Conservation (phyloP, 2,113 vertebrate species). For the Hymenochirus boettgeri region DNA sequence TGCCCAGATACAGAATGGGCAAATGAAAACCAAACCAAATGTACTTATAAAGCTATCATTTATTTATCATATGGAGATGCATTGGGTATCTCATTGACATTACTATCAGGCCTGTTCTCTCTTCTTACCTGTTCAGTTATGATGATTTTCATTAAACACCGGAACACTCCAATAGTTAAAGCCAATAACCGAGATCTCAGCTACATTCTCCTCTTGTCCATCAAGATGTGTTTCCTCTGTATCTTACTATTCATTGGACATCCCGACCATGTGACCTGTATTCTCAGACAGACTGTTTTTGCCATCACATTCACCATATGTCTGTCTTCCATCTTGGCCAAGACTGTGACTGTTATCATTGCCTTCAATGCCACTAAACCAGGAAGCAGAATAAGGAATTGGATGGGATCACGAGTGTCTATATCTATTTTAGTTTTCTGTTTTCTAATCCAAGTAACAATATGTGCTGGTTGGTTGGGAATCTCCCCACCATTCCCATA, state of each 20-base stretch:
- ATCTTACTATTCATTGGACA: constrained; percentile 53
- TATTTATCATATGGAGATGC: neutral
- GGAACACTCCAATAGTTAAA: constrained; percentile 46
- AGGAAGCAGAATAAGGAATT: constrained; percentile 37
- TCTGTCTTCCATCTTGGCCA: constrained; percentile 43
- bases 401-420: neutral
- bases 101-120: neutral
- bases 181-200: constrained; percentile 55
- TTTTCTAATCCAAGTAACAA: neutral
- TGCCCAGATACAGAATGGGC: neutral
- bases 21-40: neutral
- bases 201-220: neutral
- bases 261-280: constrained; percentile 49
- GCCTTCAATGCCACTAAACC: constrained; percentile 46
- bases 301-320: constrained; percentile 13
- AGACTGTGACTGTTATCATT: constrained; percentile 38
- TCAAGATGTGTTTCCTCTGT: neutral
- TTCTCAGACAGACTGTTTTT: constrained; percentile 28
- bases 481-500: neutral
- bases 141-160: constrained; percentile 37
- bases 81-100: neutral
- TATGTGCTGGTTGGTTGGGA: neutral
- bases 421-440: neutral
- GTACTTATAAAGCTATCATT: neutral
- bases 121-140: neutral